Evolutionary conservation across 2,888 invertebrate species (phyloP), one percentile per base, ranked within the genome.

Genomic region (Acrobasis repandana): DNA sequence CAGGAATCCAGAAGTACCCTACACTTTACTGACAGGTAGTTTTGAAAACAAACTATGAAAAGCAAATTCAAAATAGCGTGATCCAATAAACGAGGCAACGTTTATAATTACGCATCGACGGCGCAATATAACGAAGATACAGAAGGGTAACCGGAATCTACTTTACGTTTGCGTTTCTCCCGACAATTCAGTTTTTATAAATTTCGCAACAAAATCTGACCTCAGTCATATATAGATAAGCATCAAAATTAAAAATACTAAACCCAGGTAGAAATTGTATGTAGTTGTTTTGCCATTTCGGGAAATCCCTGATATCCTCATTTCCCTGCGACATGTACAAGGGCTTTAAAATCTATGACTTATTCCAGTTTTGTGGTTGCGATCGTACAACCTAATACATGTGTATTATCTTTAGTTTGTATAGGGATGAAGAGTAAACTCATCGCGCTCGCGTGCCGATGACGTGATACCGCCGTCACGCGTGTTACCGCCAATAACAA

Each of bases 381-480:
- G 2, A 20, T 20, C 28, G 28, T 28, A 28, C 28, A n/a, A n/a
- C n/a, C n/a, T n/a, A n/a, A n/a, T n/a, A n/a, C n/a, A 6, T 43
- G n/a, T 43, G 10, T 43, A 43, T 14, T 43, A n/a, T 43, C 43
- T 43, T n/a, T 43, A n/a, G 6, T 43, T 43, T 43, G 43, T 43
- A 6, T 14, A 14, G 76, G 81, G 77, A 81, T 80, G 85, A 79
- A 75, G 76, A 76, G 76, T 77, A 74, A 73, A 77, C 76, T 81
- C 80, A 77, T 79, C 77, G 73, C 63, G 80, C 74, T 89, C 85
- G 91, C 91, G 90, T 90, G 91, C 82, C 79, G 86, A 87, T 88
- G 82, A 83, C 85, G 83, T 84, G 90, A 88, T 89, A 89, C 73
- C 73, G 73, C 75, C 86, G 87, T 90, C 90, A 90, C 88, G 90